These are phyloP conservation scores for Ginglymostoma cirratum DNA, from an alignment of 2,113 vertebrate species.

Conservation along the genomic window DNA sequence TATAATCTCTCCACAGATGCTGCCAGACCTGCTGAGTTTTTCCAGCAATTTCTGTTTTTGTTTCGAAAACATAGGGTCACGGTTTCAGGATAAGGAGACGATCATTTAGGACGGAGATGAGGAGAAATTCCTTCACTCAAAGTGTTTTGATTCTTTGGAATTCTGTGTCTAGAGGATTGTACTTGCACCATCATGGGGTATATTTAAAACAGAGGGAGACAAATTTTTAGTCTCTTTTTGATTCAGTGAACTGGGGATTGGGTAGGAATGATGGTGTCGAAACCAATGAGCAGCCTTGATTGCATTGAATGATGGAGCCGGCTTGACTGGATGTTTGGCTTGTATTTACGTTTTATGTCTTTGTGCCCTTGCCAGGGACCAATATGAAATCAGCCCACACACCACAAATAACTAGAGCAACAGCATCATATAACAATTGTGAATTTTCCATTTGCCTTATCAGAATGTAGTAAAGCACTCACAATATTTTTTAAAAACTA, in stretches of 20 bases:
- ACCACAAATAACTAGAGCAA: no score
- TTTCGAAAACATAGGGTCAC: background rate
- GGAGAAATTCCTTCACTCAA: background rate
- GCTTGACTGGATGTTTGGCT: background rate
- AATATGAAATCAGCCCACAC: background rate
- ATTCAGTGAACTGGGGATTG: background rate
- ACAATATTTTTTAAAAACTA: background rate
- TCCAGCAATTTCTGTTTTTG: no score
- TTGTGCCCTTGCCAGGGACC: background rate
- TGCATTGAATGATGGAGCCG: background rate
- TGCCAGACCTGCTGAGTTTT: no score
- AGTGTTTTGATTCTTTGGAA: background rate
- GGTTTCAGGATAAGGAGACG: background rate
- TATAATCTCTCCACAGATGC: background rate
- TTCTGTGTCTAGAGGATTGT: background rate
- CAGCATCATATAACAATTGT: background rate
- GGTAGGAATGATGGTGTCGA: background rate
- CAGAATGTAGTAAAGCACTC: background rate
- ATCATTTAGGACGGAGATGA: background rate
- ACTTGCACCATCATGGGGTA: background rate
- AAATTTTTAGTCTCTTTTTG: background rate
- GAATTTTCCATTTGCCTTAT: background rate
- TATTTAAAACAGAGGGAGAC: background rate
- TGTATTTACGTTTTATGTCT: background rate
- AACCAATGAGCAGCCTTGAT: background rate